Evolutionary conservation across 2,888 invertebrate genomes (phyloP).

Genomic region (Tortricodes alternella): DNA sequence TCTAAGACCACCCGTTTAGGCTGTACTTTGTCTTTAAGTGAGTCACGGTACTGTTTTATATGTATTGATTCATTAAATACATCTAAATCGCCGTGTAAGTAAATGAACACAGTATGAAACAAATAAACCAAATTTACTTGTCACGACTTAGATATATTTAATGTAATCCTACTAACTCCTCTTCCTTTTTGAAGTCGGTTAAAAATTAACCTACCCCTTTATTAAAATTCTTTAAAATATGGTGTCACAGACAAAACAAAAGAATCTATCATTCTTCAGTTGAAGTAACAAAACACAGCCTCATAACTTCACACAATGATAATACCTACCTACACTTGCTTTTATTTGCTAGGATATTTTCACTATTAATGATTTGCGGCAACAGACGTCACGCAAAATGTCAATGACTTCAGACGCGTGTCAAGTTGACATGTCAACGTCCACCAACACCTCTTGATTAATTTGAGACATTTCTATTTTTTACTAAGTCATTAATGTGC

Average conservation of each 20-base stretch:
- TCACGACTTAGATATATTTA: too few relatives aligned
- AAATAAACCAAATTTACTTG: too few relatives aligned
- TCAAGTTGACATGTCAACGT: conserved; percentile 53
- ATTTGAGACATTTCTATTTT: conserved; percentile 40
- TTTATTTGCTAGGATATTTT: conserved; percentile 3
- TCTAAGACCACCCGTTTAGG: too few relatives aligned
- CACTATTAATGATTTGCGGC: not conserved
- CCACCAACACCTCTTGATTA: conserved; percentile 45
- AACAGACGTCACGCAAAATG: conserved; percentile 34
- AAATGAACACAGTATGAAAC: too few relatives aligned
- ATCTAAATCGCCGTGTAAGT: too few relatives aligned
- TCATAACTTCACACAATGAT: conserved; percentile 1
- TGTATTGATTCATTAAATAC: too few relatives aligned
- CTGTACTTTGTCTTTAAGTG: too few relatives aligned
- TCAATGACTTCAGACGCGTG: conserved; percentile 46
- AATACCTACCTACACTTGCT: not conserved
- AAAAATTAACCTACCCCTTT: too few relatives aligned
- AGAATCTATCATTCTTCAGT: too few relatives aligned
- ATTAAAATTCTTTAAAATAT: not conserved
- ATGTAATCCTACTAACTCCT: too few relatives aligned
- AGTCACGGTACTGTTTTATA: too few relatives aligned
- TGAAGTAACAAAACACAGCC: conserved; percentile 5
- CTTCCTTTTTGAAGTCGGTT: too few relatives aligned
- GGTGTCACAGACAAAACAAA: not conserved
- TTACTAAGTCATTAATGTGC: conserved; percentile 20